These are phyloP conservation scores for Hydroisotoma schaefferi DNA, from an alignment of 2,888 invertebrate species.

Conservation along the genomic window DNA sequence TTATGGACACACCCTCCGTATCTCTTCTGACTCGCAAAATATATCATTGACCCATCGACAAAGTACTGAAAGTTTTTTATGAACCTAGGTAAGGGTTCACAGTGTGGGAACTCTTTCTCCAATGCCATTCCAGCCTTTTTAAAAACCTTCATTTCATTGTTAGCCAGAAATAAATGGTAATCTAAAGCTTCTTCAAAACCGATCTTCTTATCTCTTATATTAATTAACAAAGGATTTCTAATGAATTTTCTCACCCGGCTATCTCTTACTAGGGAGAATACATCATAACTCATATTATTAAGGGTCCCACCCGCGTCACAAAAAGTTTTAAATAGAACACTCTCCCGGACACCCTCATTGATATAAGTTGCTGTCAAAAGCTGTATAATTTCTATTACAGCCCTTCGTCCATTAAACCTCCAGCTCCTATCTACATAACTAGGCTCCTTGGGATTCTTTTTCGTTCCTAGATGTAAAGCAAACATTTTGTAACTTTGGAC, in stretches of 20 bases:
- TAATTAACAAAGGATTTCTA: not conserved
- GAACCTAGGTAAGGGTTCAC: not conserved
- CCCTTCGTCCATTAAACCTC: not conserved
- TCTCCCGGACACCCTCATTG: not conserved
- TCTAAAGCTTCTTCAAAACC: not conserved
- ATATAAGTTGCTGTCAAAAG: conserved; percentile 1
- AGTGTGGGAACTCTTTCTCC: not conserved
- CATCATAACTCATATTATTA: not conserved
- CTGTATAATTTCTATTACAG: not conserved
- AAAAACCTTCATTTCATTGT: conserved; percentile 2
- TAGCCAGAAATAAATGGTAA: not conserved
- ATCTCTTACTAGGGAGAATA: not conserved
- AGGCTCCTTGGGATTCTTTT: not conserved
- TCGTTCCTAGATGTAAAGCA: not conserved
- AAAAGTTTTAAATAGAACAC: not conserved
- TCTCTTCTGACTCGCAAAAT: not conserved
- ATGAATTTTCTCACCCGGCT: not conserved
- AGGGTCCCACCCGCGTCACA: not conserved
- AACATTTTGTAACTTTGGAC: not conserved
- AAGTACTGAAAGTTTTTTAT: not conserved
- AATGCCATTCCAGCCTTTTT: not conserved
- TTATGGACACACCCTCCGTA: conserved; percentile 4
- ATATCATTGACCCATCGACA: not conserved
- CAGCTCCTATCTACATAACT: not conserved
- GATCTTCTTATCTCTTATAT: not conserved